Base-by-base conservation (phyloP, 2,113 vertebrate genomes). In the Lucifuga dentata region DNA sequence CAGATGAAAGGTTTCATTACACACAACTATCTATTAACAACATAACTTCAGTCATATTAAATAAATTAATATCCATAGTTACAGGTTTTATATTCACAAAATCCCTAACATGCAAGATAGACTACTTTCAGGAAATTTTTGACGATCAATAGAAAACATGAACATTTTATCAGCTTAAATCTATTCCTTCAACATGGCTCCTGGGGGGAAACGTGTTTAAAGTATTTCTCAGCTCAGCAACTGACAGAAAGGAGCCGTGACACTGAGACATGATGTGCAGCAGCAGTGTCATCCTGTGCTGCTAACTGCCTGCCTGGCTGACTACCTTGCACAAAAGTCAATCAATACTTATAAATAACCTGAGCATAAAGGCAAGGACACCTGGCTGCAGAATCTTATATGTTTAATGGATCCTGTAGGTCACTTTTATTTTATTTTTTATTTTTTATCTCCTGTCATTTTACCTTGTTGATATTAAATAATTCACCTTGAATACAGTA, bases 321-420 rank as follows among this genome's bases (percentile, higher is more conserved):
- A 70, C 87, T 76, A 84, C 83, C 75, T 86, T 86, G 87, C 85
- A 90, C 82, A 90, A 90, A 88, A 83, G 76, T 17, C 72, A 81
- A 90, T 91, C 87, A 81, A 91, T 90, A 90, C 79, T 84, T 89
- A 90, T 89, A 91, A 90, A 91, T 91, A 91, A 89, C 85, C 52
- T 56, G 81, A 81, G 80, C 24, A 41, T 84, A 79, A 91, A 86
- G 65, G 80, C 89, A 91, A 91, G 88, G 89, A 68, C 90, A 88
- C 83, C 81, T 87, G 81, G 67, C 58, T 61, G 51, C 73, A 66
- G 43, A 48, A 74, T 36, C 61, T 68, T 64, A 35, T 41, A 52
- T 55, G 58, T 69, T 68, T 36, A 51, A 73, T 38, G 24, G 21
- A 29, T 74, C 38, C 43, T 20, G 63, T 49, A 51, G 77, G 26